Evolutionary conservation across 1,140 invertebrate genomes (phyloP), one percentile per base, ranked within the genome.

Genomic region (Planococcus citri): DNA sequence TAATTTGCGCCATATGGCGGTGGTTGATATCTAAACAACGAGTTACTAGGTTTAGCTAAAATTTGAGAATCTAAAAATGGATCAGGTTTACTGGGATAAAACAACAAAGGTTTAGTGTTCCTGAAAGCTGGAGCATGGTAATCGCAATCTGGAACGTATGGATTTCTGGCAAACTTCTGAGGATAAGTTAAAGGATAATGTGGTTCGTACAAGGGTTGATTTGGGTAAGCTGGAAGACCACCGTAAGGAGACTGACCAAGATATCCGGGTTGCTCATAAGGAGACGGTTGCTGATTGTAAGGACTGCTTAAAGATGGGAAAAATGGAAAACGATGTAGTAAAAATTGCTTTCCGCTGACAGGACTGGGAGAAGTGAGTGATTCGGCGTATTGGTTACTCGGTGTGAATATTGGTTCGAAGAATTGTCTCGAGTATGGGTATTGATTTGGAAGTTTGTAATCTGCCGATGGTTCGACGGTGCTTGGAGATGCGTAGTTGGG

Each of bases 351-450:
- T 17, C 10, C 10, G 20, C 3, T 24, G 3, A 25, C 10, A 4
- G 21, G 60, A 27, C 20, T 64, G 1, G 25, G 25, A 24, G 60
- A 64, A 17, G 21, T 24, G 4, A 64, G 17, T 24, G 21, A 25
- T 64, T 64, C 60, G 4, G 60, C 60, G 60, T 64, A 64, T 64
- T 22, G 60, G 22, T 64, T 64, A 21, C 17, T 64, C 8, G 21
- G 25, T 2, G 60, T 24, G 9, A 27, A 64, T 3, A 27, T 4
- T 25, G 60, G 60, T 27, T 64, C 60, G 60, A 64, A 64, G 25
- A 64, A 64, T 64, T 64, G 60, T 25, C 60, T 64, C 60, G 60
- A 24, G 22, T 64, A 64, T 20, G 60, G 60, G 20, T 25, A 64
- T 64, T 64, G 60, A 64, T 27, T 64, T 2, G 9, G 20, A 12